A percentile compares a stretch with the other conserved stretches of the same genome.
These are phyloP conservation scores for Palythoa heliodiscus DNA, from an alignment of 92 coral and sea anemone genomes.

Conservation along the genomic window DNA sequence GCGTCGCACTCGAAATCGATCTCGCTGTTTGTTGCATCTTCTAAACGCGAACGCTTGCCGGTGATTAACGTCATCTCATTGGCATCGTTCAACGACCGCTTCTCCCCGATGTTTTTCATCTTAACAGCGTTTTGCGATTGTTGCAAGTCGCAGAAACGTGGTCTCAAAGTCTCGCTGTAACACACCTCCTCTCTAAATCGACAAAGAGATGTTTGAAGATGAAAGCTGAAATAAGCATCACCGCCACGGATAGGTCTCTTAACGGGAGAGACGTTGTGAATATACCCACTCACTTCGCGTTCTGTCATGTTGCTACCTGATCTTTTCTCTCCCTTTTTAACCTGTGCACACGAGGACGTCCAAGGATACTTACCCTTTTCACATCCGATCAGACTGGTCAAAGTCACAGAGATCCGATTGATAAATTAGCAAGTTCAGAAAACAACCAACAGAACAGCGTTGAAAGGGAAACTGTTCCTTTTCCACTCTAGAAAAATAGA, in stretches of 20 bases:
- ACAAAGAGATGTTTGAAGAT: background rate
- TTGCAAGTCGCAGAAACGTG: constrained; percentile 1
- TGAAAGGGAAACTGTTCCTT: background rate
- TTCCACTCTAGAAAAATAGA: background rate
- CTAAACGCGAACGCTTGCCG: background rate
- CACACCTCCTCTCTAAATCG: background rate
- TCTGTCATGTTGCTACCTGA: constrained; percentile 8
- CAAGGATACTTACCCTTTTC: background rate
- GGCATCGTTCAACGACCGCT: constrained; percentile 3
- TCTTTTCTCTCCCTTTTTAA: constrained; percentile 1
- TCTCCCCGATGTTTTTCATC: background rate
- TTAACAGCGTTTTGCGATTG: background rate
- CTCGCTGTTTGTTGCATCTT: background rate
- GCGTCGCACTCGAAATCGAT: background rate
- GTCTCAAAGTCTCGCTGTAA: background rate
- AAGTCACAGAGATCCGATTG: constrained; percentile 5
- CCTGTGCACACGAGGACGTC: constrained; percentile 5
- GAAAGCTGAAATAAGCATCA: constrained; percentile 7
- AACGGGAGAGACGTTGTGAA: background rate
- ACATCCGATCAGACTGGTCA: background rate
- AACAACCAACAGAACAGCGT: constrained; percentile 1
- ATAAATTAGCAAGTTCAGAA: background rate
- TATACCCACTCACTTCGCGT: background rate
- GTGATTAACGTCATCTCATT: background rate
- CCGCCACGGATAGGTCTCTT: background rate